phyloP scores from a whole-genome alignment of 2,113 vertebrate species.

The Micromys minutus region DNA sequence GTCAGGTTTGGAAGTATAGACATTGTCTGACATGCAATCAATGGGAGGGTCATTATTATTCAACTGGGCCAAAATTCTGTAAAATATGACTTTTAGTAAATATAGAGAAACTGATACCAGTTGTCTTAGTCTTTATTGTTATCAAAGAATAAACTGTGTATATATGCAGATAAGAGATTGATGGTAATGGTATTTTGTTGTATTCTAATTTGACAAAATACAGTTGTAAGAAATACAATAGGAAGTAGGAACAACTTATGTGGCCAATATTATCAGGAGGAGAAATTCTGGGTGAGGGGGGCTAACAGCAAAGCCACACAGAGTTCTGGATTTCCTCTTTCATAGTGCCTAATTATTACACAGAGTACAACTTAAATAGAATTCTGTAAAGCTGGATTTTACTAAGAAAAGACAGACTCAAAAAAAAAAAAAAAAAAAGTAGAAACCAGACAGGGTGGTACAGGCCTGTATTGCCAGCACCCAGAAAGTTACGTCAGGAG shows the following conservation, averaged over 20 bases:
- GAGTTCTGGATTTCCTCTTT: not conserved
- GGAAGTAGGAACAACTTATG: not conserved
- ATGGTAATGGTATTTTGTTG: not conserved
- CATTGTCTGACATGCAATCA: not conserved
- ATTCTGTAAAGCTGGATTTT: not conserved
- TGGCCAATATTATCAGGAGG: not conserved
- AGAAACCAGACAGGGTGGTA: not conserved
- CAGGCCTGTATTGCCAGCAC: too few species aligned
- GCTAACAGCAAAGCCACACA: not conserved
- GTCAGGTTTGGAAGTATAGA: not conserved
- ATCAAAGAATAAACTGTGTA: not conserved
- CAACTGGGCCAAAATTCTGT: not conserved
- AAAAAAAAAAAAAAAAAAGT: not conserved
- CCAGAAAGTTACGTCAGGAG: not conserved
- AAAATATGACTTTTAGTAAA: not conserved
- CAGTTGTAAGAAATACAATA: not conserved
- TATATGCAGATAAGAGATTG: not conserved
- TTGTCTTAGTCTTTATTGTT: not conserved
- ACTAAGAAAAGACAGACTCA: not conserved
- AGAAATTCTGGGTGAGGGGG: not conserved
- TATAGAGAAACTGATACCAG: not conserved
- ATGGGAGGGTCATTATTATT: not conserved
- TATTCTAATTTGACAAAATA: not conserved
- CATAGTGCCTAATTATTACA: not conserved
- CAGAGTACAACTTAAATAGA: not conserved